Base-by-base conservation (phyloP, 2,113 vertebrate species). In the Rynchops niger region DNA sequence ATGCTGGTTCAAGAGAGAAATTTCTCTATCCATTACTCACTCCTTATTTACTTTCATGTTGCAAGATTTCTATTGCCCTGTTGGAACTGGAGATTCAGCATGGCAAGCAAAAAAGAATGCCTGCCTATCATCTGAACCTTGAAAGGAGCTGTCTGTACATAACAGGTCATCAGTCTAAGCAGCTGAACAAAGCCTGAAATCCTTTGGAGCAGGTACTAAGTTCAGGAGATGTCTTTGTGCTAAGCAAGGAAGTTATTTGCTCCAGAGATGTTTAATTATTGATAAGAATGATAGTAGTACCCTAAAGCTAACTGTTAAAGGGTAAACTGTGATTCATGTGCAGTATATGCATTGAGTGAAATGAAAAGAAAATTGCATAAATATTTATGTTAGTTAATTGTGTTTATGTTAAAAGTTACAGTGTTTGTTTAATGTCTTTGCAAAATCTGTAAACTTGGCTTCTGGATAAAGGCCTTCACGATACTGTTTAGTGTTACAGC, bases 371-470 rank as follows among this genome's bases (percentile, higher is more conserved):
- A 97, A 98, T 97, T 59, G 66, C 65, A 80, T 96, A 98, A 98
- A 98, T 98, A 98, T 99, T 99, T 98, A 95, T 89, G 89, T 97
- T 98, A 96, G 96, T 97, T 98, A 94, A 97, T 97, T 95, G 85
- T 98, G 98, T 98, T 98, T 98, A 97, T 92, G 92, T 98, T 98
- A 98, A 98, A 97, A 98, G 96, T 95, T 97, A 97, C 88, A 82
- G 88, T 98, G 98, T 98, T 98, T 98, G 98, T 98, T 97, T 98
- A 98, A 98, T 62, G 92, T 97, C 93, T 97, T 94, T 95, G 96
- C 96, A 93, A 98, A 97, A 98, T 96, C 97, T 98, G 98, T 98
- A 98, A 98, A 98, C 98, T 98, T 98, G 98, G 97, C 98, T 97
- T 89, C 96, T 96, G 98, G 98, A 98, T 98, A 98, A 98, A 98